Base-by-base conservation (phyloP, 2,797 vertebrate genomes). In the Momotus momota region DNA sequence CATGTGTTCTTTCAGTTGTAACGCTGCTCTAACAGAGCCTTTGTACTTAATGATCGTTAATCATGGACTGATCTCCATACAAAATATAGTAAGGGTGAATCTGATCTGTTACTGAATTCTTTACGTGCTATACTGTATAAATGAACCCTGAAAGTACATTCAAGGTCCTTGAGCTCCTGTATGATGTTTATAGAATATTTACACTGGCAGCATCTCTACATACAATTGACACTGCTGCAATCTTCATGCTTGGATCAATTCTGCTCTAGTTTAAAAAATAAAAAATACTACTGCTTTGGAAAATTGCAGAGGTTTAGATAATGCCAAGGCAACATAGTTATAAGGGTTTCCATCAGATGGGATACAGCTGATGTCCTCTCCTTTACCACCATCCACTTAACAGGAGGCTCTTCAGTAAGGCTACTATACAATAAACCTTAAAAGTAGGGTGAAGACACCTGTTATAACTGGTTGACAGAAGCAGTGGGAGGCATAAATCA, bases 401-500 rank as follows among this genome's bases (percentile, higher is more conserved):
- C 48, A 80, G 25, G 14, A 60, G 8, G 33, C 58, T 73, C 55
- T 87, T 95, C 41, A 67, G 46, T 40, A 93, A 91, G 73, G 40
- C 81, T 86, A 31, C 51, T 87, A 6, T 80, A 40, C 45, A 87
- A 10, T 55, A 48, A 79, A 81, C 49, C 43, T 82, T 31, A 71
- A 89, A 23, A 92, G 2, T 35, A 84, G 71, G 45, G 65, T 64
- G 95, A 90, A 65, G 86, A 80, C 49, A 33, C 67, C 86, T 86
- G 65, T 92, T 84, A 62, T 51, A 58, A 81, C 6, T 70, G 65
- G 71, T 46, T 94, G 94, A 91, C 17, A 93, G 64, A 51, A 84
- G 54, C 48, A 79, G 46, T 74, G 66, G 64, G 67, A 95, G 60
- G 16, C 29, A 55, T 81, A 74, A 90, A 89, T 95, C 60, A 92